Evolutionary conservation across 2,888 invertebrate species (phyloP).

Genomic region (Ypsolopha scabrella): DNA sequence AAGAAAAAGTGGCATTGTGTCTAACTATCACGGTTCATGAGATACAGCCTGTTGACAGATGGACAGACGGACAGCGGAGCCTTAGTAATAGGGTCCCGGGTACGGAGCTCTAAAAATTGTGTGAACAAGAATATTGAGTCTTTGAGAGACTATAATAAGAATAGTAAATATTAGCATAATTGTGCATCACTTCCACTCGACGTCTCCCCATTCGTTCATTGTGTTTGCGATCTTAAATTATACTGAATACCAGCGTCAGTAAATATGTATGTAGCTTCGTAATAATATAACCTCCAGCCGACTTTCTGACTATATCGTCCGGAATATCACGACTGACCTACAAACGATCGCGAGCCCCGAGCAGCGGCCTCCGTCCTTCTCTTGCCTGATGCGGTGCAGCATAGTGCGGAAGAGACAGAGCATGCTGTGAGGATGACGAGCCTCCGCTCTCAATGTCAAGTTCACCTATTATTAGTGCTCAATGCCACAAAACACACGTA

Average conservation of each 20-base stretch:
- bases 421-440: constrained; percentile 61
- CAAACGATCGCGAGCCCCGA: constrained; percentile 56
- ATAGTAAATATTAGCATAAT: no score
- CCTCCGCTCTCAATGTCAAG: constrained; percentile 69
- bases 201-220: background rate
- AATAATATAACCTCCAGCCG: constrained; percentile 66
- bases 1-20: no score
- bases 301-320: constrained; percentile 67
- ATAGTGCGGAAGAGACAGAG: constrained; percentile 45
- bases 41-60: no score
- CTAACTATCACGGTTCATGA: no score
- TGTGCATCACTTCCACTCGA: no score
- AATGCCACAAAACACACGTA: constrained; percentile 65
- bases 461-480: constrained; percentile 69
- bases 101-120: no score
- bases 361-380: constrained; percentile 39
- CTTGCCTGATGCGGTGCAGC: constrained; percentile 23
- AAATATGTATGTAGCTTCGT: constrained; percentile 33
- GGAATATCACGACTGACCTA: constrained; percentile 68
- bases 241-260: constrained; percentile 33
- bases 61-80: no score
- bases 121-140: no score
- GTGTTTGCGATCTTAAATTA: constrained; percentile 24
- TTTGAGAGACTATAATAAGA: no score
- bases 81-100: no score